Base-by-base conservation (phyloP, 1,140 invertebrate species). In the Sarcophaga peregrina region DNA sequence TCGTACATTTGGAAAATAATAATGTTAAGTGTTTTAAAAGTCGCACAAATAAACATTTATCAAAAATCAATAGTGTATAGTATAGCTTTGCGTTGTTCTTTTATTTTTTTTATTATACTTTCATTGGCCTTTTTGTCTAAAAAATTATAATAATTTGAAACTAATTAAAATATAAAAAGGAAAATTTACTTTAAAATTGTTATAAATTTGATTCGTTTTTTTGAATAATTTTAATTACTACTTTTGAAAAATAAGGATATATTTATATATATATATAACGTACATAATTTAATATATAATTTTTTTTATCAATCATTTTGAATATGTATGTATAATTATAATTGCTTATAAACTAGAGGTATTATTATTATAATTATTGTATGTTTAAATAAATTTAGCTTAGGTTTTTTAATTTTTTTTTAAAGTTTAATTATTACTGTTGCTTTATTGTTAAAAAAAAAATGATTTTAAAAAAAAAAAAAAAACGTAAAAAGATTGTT, bases 401-500 rank as follows among this genome's bases (percentile, higher is more conserved):
- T 15, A 62, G 17, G 74, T 76, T n/a, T 76, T 17, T n/a, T 76
- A 52, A 17, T 1, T 78, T 78, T 78, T 50, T 47, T 68, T 78
- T 75, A n/a, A 3, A 46, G 2, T 76, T 48, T 76, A 50, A 11
- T 6, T 72, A 72, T 72, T 72, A 25, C 37, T 54, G 2, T 62
- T 72, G 62, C 62, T 20, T 72, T 72, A 25, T 72, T 72, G 10
- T 72, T 72, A 20, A 72, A 72, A 47, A 76, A 76, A 46, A 76
- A 76, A 76, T 17, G 17, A 47, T 17, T 76, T 48, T 50, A 11
- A 78, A 78, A 78, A 75, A 47, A 13, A 75, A 75, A 75, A 75
- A 74, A 48, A 76, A 52, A 76, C 47, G 48, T n/a, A 78, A 9
- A 78, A 50, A 50, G 75, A 52, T 78, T 78, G 75, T 78, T 78